Percentiles rank a stretch among this genome's conserved stretches.
Conservation (phyloP, 2,888 invertebrate genomes). For the Drosophila melanosoma region DNA sequence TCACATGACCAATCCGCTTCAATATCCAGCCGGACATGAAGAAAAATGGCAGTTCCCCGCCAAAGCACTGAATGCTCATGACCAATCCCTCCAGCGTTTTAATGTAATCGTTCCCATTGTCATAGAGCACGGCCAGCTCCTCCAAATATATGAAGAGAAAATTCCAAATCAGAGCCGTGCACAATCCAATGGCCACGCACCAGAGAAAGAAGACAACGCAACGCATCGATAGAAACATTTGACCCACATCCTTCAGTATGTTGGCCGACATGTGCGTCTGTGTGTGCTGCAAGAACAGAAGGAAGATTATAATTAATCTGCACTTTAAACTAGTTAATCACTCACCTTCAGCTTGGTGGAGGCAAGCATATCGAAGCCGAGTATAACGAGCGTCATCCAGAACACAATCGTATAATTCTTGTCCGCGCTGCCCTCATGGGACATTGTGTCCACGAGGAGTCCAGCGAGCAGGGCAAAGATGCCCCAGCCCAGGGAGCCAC, state of each 20-base stretch:
- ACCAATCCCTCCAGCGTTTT: constrained; percentile 91
- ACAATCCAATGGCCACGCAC: constrained; percentile 92
- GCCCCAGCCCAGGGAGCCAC: constrained; percentile 96
- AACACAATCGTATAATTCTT: constrained; percentile 94
- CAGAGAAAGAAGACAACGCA: constrained; percentile 91
- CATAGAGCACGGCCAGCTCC: constrained; percentile 86
- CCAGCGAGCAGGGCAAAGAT: constrained; percentile 91
- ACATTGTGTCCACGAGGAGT: constrained; percentile 90
- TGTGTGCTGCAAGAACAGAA: constrained; percentile 85
- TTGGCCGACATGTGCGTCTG: constrained; percentile 88
- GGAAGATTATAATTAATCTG: neutral
- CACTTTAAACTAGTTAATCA: too few species aligned
- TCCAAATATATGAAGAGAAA: constrained; percentile 95
- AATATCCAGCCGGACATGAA: constrained; percentile 92
- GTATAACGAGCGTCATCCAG: constrained; percentile 89
- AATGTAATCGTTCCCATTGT: constrained; percentile 86
- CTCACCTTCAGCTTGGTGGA: constrained; percentile 88
- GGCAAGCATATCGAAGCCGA: constrained; percentile 88
- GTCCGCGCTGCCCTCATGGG: constrained; percentile 86
- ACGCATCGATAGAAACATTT: constrained; percentile 88
- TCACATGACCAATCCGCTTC: constrained; percentile 91
- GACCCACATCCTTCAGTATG: constrained; percentile 89
- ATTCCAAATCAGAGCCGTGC: constrained; percentile 94
- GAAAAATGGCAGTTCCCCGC: constrained; percentile 94
- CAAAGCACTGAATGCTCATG: constrained; percentile 92